Evolutionary conservation across 2,797 vertebrate species (phyloP), one percentile per base, ranked within the genome.

Genomic region (Jordanella pulchra): DNA sequence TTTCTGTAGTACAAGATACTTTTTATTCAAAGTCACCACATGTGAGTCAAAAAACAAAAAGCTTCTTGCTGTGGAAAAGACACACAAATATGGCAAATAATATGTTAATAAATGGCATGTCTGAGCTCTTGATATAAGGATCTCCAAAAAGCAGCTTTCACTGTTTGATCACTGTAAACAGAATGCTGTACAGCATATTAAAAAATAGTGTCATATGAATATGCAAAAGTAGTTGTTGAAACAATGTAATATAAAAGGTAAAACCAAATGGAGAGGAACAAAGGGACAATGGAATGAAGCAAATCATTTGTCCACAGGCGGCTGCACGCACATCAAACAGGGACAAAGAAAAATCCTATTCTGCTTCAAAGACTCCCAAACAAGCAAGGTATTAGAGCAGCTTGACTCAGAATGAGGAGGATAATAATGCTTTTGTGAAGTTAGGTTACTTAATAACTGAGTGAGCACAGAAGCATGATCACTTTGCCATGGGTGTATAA

Each of bases 251-350:
- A 78, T 58, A 74, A 86, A n/a, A 74, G 65, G 48, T 2, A 2
- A 78, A 86, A 88, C 80, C 70, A 48, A 89, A 81, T 66, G 84
- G 64, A 69, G 77, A 83, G 67, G 80, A 87, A 90, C 81, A 90
- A 87, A 90, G 85, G 71, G 56, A 28, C 55, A 17, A 70, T 50
- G 67, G 73, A 83, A 83, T 65, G 67, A 85, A 89, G 75, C 55
- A 3, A 87, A 89, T 87, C 75, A 79, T 86, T 83, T 89, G 86
- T 90, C 90, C 81, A 89, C 84, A 89, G 91, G 84, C 86, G 44
- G 67, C 79, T 73, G 75, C 69, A 72, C 3, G 30, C 75, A 89
- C 86, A 91, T 91, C 83, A 91, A 91, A 90, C 79, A 73, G 28
- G 56, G 56, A 84, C 72, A 82, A 74, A 85, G 77, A 78, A 79